Evolutionary conservation across 2,113 vertebrate genomes (phyloP), one percentile per base, ranked within the genome.

Genomic region (Apteryx mantelli): DNA sequence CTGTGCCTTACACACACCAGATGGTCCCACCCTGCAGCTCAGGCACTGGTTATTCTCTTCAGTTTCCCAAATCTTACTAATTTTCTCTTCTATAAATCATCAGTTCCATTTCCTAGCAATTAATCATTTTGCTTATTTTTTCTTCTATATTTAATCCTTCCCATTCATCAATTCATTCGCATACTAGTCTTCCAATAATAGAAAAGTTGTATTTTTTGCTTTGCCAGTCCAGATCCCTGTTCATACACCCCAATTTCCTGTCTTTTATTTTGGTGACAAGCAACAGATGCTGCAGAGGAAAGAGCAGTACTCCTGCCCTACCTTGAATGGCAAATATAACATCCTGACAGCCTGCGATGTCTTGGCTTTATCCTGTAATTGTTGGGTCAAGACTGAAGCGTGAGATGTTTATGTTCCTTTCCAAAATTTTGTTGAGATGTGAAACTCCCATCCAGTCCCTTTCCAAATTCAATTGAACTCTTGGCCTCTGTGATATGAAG

Each of bases 81-180:
- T 77, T 96, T 90, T 92, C 64, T 70, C n/a, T 82, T 89, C 64
- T 44, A 70, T 95, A 96, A 94, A 95, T 91, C 91, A 93, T 78
- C 82, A 48, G 73, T 91, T 92, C 68, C 65, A 85, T 91, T 97
- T 91, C 76, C 56, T 75, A 82, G 89, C 76, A 90, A 93, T 97
- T 97, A 97, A 96, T 95, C 79, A 83, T 88, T 92, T 78, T 0
- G 1, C 82, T 95, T 96, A 70, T 86, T 95, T 96, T 95, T 86
- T 88, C 68, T 91, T 95, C 95, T 95, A 89, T 97, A 88, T 97
- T 96, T 95, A 94, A 93, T 96, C 64, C 61, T 94, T 89, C 91
- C 52, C 88, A 93, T 97, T 97, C 93, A 96, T 95, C 95, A 88
- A 52, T 82, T 88, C 69, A 63, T 78, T 89, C 3, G 9, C 10